phyloP scores from a whole-genome alignment of 1,140 invertebrate species.

The Aradophagus sp. region DNA sequence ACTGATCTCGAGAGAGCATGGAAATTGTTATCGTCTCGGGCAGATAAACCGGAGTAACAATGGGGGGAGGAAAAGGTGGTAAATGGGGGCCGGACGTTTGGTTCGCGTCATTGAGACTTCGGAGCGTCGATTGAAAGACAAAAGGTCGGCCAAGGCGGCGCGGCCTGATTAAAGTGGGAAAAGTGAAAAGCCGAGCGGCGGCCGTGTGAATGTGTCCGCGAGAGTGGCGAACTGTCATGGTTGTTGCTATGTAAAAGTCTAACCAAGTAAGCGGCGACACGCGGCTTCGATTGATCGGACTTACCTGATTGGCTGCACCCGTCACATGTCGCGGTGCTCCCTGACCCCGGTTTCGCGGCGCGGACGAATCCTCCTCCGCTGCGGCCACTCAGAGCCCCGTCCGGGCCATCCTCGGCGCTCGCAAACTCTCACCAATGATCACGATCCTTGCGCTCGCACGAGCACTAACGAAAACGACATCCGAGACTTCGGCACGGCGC shows the following conservation, averaged over 20 bases:
- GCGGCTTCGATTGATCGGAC: slow-evolving; percentile 8
- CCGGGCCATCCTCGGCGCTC: slow-evolving; percentile 4
- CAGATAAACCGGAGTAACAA: no score
- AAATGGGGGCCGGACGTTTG: no score
- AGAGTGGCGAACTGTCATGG: slow-evolving; percentile 33
- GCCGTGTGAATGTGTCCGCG: slow-evolving; percentile 5
- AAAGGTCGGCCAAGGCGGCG: no score
- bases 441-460: slow-evolving; percentile 19
- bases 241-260: slow-evolving; percentile 43
- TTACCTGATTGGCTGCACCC: slow-evolving; percentile 11
- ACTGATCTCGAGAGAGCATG: no score
- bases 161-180: no score
- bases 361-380: slow-evolving; percentile 2
- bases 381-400: slow-evolving; percentile 10
- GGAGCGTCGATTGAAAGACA: no score
- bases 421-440: slow-evolving; percentile 21
- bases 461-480: slow-evolving; percentile 29
- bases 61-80: no score
- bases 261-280: slow-evolving; percentile 12
- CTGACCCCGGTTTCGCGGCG: not conserved
- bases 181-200: slow-evolving; percentile 22
- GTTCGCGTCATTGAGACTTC: no score
- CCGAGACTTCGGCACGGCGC: slow-evolving; percentile 14
- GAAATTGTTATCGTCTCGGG: no score
- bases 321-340: slow-evolving; percentile 23